Conservation (phyloP, 2,797 vertebrate genomes). For the Rhabdophis nuchalis region DNA sequence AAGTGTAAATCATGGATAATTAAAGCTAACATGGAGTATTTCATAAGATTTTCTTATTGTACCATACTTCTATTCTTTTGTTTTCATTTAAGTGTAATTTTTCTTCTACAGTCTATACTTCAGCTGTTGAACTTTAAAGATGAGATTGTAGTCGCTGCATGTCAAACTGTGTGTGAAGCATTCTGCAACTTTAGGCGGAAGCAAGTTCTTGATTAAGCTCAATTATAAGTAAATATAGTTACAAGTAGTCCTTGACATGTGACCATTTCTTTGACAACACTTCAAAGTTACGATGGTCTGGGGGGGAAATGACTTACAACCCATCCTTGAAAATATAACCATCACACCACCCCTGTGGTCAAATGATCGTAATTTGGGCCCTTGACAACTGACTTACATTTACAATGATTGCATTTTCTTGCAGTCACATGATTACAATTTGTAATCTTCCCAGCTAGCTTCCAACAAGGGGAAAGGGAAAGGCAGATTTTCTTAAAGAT, state of each 20-base stretch:
- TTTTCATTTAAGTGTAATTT: slow-evolving; percentile 11
- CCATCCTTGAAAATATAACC: not conserved
- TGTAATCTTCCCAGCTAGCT: not conserved
- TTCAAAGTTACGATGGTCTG: not conserved
- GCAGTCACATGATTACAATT: not conserved
- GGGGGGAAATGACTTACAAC: not conserved
- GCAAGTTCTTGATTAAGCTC: not conserved
- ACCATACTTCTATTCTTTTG: not conserved
- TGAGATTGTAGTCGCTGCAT: not conserved
- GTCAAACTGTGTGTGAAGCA: not conserved
- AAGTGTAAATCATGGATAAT: not conserved
- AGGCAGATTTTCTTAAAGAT: not conserved
- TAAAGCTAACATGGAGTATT: not conserved
- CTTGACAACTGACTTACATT: not conserved
- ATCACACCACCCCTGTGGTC: not conserved
- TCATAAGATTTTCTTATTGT: not conserved
- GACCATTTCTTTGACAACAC: not conserved
- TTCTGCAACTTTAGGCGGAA: not conserved
- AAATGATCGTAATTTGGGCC: not conserved
- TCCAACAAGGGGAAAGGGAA: not conserved
- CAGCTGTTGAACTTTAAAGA: not conserved
- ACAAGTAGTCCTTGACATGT: not conserved
- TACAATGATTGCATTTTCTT: not conserved
- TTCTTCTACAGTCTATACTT: not conserved
- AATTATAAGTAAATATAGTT: not conserved